Percentiles rank a stretch among this genome's conserved stretches.
phyloP scores from a whole-genome alignment of 2,113 vertebrate genomes.

The Oriolus oriolus region DNA sequence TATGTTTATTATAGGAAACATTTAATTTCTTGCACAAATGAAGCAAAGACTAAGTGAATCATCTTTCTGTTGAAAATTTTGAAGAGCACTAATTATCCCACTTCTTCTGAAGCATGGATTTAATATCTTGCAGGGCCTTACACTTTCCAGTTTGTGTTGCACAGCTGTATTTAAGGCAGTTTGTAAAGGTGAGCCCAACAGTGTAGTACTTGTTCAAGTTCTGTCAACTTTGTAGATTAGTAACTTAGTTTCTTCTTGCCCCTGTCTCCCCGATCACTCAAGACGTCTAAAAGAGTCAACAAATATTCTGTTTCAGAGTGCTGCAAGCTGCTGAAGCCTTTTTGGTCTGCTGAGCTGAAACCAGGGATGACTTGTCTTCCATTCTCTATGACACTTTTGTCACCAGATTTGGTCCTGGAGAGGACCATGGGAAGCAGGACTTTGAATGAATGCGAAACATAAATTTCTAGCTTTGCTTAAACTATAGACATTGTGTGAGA shows the following conservation, averaged over 20 bases:
- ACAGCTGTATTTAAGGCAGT: neutral
- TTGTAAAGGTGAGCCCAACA: neutral
- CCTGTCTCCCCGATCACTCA: no score
- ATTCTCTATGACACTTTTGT: neutral
- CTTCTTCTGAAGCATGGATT: neutral
- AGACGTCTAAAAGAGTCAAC: neutral
- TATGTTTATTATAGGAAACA: neutral
- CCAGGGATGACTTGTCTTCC: neutral
- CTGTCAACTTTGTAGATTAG: neutral
- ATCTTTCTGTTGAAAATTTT: neutral
- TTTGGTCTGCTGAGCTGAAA: neutral
- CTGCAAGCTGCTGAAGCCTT: neutral
- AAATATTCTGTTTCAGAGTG: neutral
- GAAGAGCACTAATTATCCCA: neutral
- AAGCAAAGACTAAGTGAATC: neutral
- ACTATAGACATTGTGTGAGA: neutral
- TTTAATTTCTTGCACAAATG: neutral
- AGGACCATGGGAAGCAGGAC: neutral
- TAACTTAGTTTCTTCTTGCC: neutral
- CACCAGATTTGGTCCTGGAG: neutral
- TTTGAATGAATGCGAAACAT: neutral
- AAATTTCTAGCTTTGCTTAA: neutral
- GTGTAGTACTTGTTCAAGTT: neutral
- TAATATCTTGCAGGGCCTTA: neutral
- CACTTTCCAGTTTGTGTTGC: neutral